Percentiles rank a stretch among this genome's conserved stretches.
phyloP scores from a whole-genome alignment of 2,888 invertebrate genomes.

The Apoda limacodes region DNA sequence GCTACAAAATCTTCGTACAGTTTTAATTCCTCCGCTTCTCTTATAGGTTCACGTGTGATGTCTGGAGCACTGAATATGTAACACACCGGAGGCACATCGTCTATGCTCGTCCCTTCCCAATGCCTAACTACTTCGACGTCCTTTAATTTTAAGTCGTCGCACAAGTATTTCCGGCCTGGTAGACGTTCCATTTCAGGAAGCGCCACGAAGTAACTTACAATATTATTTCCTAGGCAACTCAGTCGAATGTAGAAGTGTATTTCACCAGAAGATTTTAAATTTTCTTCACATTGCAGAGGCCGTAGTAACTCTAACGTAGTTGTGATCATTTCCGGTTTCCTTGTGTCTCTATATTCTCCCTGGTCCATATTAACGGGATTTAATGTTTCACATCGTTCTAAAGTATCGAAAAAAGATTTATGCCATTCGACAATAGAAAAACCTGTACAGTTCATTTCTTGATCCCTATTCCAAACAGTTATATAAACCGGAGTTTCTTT shows the following conservation, averaged over 20 bases:
- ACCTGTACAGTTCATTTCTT: slow-evolving; percentile 50
- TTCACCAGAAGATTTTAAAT: slow-evolving; percentile 54
- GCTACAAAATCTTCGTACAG: slow-evolving; percentile 51
- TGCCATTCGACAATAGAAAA: slow-evolving; percentile 52
- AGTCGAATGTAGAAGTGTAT: slow-evolving; percentile 48
- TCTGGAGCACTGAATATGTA: slow-evolving; percentile 58
- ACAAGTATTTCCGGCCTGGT: slow-evolving; percentile 53
- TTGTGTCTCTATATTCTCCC: slow-evolving; percentile 47
- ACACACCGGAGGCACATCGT: slow-evolving; percentile 48
- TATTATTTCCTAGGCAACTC: slow-evolving; percentile 49
- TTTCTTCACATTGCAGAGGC: slow-evolving; percentile 53
- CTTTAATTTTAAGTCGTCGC: slow-evolving; percentile 50
- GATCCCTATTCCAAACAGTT: slow-evolving; percentile 59
- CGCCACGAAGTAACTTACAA: slow-evolving; percentile 47
- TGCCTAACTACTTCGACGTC: slow-evolving; percentile 58
- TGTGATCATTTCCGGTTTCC: slow-evolving; percentile 43
- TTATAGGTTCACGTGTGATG: slow-evolving; percentile 46
- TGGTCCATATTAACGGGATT: slow-evolving; percentile 53
- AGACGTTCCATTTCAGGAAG: slow-evolving; percentile 60
- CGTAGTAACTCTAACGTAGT: slow-evolving; percentile 48
- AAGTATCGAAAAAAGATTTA: slow-evolving; percentile 43
- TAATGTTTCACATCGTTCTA: slow-evolving; percentile 38
- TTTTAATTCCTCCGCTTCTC: slow-evolving; percentile 33
- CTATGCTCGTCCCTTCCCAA: slow-evolving; percentile 56
- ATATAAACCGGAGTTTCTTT: slow-evolving; percentile 50